Conservation (phyloP, 2,797 vertebrate species). For the Myripristis jacobus region DNA sequence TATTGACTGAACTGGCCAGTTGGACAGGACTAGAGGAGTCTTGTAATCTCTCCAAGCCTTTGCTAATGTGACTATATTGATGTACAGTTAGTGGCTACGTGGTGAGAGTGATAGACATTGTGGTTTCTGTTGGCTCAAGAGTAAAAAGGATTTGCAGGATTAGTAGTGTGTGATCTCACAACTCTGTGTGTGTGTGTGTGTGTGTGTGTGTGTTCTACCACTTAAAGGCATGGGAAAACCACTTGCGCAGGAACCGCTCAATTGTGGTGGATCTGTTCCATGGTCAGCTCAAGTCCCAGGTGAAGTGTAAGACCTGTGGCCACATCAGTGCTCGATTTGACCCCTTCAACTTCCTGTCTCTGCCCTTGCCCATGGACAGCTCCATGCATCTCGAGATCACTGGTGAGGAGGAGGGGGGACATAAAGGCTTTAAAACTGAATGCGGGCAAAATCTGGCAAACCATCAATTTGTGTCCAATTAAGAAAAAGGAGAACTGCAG, state of each 20-base stretch:
- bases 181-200: slow-evolving; percentile 1
- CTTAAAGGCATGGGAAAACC: slow-evolving; percentile 97
- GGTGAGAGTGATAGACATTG: too few species aligned
- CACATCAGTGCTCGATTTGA: slow-evolving; percentile 98
- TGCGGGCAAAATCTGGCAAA: too few species aligned
- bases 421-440: too few species aligned
- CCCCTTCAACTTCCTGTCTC: slow-evolving; percentile 98
- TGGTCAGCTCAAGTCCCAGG: slow-evolving; percentile 97
- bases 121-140: slow-evolving; percentile 5
- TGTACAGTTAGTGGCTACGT: slow-evolving; percentile 7
- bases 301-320: slow-evolving; percentile 98
- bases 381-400: slow-evolving; percentile 99
- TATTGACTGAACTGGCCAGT: too few species aligned
- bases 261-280: slow-evolving; percentile 99
- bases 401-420: slow-evolving; percentile 78
- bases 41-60: too few species aligned
- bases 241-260: slow-evolving; percentile 95
- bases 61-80: slow-evolving; percentile 18
- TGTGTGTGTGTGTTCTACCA: neutral
- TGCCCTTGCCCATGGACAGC: slow-evolving; percentile 99
- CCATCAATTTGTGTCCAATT: too few species aligned
- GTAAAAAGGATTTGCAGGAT: slow-evolving; percentile 31
- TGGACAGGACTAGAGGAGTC: too few species aligned
- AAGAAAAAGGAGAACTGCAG: too few species aligned
- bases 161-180: slow-evolving; percentile 7